Conservation (phyloP, 1,140 invertebrate species). For the Oryzaephilus surinamensis region DNA sequence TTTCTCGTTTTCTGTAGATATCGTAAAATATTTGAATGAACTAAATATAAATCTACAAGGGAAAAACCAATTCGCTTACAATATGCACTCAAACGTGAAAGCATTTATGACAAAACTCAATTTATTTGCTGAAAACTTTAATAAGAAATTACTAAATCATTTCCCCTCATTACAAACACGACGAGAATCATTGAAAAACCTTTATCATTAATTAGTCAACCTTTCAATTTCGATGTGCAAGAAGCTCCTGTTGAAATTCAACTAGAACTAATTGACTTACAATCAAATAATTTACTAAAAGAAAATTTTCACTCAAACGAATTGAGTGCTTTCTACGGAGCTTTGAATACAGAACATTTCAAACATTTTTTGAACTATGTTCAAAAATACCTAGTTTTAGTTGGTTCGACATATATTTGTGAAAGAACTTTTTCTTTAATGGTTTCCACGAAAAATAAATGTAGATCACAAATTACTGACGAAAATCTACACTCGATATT, state of each 20-base stretch:
- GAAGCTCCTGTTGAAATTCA: constrained; percentile 8
- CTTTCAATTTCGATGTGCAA: constrained; percentile 8
- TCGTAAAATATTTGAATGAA: constrained; percentile 11
- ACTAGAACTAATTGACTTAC: constrained; percentile 6
- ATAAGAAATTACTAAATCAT: constrained; percentile 10
- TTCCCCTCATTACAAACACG: constrained; percentile 5
- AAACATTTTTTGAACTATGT: constrained; percentile 10
- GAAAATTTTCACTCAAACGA: constrained; percentile 6
- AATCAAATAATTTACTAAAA: constrained; percentile 9
- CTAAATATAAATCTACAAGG: constrained; percentile 8
- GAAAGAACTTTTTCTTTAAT: constrained; percentile 7
- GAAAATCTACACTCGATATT: constrained; percentile 11
- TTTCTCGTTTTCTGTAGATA: constrained; percentile 8
- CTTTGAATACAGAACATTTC: constrained; percentile 8
- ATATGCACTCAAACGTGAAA: constrained; percentile 11
- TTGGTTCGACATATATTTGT: constrained; percentile 10
- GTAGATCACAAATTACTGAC: constrained; percentile 7
- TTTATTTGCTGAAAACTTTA: constrained; percentile 10
- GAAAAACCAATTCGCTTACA: constrained; percentile 12
- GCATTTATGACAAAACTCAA: constrained; percentile 8
- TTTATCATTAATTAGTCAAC: constrained; percentile 7
- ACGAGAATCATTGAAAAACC: constrained; percentile 7
- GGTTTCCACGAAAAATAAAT: constrained; percentile 8
- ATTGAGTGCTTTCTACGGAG: constrained; percentile 4
- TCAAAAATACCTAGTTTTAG: constrained; percentile 7